phyloP scores from a whole-genome alignment of 2,888 invertebrate species.

The Seira ritae region DNA sequence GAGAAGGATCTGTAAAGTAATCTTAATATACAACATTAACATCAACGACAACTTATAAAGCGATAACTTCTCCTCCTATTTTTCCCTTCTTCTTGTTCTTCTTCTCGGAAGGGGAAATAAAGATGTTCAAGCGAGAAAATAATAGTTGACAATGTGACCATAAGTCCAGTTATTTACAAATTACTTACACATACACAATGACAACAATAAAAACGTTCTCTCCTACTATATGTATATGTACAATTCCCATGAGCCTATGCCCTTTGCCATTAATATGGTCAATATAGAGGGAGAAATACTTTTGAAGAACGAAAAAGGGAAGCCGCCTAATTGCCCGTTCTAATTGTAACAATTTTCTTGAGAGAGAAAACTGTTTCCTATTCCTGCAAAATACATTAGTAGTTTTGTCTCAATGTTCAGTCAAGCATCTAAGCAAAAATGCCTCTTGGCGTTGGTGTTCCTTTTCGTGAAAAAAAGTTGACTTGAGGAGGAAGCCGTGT shows the following conservation, averaged over 20 bases:
- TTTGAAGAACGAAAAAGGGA: slow-evolving; percentile 23
- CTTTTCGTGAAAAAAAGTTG: not conserved
- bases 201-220: slow-evolving; percentile 34
- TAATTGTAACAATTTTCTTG: slow-evolving; percentile 54
- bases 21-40: slow-evolving; percentile 34
- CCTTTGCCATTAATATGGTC: slow-evolving; percentile 12
- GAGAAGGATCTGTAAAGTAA: not conserved
- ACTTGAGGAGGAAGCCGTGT: not conserved
- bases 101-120: too few relatives aligned
- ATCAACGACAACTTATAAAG: slow-evolving; percentile 36
- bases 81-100: too few relatives aligned
- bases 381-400: too few relatives aligned
- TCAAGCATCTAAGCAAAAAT: slow-evolving; percentile 49
- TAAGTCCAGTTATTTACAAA: slow-evolving; percentile 64
- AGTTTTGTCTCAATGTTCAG: slow-evolving; percentile 3
- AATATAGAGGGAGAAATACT: too few relatives aligned
- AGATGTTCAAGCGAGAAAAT: slow-evolving; percentile 54
- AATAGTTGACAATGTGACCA: slow-evolving; percentile 58
- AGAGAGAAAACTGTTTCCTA: slow-evolving; percentile 50
- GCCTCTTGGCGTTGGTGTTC: not conserved
- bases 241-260: not conserved
- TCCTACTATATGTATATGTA: too few relatives aligned
- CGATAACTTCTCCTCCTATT: slow-evolving; percentile 34
- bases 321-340: slow-evolving; percentile 55
- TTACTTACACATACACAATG: slow-evolving; percentile 46